Base-by-base conservation (phyloP, 2,797 vertebrate genomes). In the Ceyx erithaca region DNA sequence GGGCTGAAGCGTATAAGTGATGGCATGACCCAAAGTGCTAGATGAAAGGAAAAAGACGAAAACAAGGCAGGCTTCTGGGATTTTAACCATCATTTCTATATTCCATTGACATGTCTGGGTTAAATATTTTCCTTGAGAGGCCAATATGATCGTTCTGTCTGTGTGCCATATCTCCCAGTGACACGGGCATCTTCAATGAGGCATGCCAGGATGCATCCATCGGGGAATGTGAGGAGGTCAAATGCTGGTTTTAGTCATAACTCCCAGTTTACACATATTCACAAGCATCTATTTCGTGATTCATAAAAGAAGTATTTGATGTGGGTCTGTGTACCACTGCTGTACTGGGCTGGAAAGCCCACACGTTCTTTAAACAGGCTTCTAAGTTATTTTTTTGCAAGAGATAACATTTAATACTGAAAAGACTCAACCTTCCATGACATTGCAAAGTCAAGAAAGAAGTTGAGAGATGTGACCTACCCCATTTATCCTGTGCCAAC, bases 11-110 rank as follows among this genome's bases (percentile, higher is more conserved):
- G 5, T 71, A 54, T 96, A 97, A 97, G 97, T 96, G 96, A 97
- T 97, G 97, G 95, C 96, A 80, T 96, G 96, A 97, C 96, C 97
- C 88, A 87, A 92, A 93, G 93, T 90, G 88, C 80, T 77, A 96
- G 96, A 97, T 97, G 97, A 97, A 97, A 97, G 96, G 91, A 45
- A 85, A 37, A 91, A 96, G 95, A 96, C 92, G 93, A 96, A 96
- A 95, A 96, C 93, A 97, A 91, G 91, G 64, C 91, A 95, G 87
- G 92, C 95, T 97, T 97, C 96, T 97, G 96, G 95, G 95, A 83
- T 96, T 96, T 92, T 70, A 90, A 95, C 95, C 94, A 94, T 96
- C 84, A 91, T 96, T 95, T 96, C 95, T 92, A 91, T 94, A 94
- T 93, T 91, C 87, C 89, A 96, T 94, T 95, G 96, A 96, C 94